A percentile compares a stretch with the other conserved stretches of the same genome.
Evolutionary conservation across 2,888 invertebrate genomes (phyloP).

Genomic region (Perdita meconis): DNA sequence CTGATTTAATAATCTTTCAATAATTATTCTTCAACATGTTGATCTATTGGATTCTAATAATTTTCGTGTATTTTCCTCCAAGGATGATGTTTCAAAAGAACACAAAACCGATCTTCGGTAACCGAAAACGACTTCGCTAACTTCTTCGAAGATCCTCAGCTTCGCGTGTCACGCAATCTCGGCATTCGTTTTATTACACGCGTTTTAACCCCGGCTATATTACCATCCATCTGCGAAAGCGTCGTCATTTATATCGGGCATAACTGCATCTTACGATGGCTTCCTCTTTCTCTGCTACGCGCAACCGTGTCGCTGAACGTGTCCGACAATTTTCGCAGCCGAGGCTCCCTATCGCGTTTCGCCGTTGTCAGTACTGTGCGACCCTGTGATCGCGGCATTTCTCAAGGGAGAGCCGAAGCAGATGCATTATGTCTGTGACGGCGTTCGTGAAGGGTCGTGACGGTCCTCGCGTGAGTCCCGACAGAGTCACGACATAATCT

Average conservation of each 20-base stretch:
- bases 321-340: constrained; percentile 32
- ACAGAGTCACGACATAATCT: constrained; percentile 69
- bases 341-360: constrained; percentile 31
- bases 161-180: constrained; percentile 28
- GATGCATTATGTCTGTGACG: constrained; percentile 58
- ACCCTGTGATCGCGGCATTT: constrained; percentile 59
- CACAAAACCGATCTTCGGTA: constrained; percentile 8
- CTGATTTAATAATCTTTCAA: no score
- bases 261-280: constrained; percentile 40
- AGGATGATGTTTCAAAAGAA: neutral
- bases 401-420: constrained; percentile 43
- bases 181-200: constrained; percentile 26
- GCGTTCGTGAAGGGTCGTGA: constrained; percentile 68
- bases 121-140: neutral
- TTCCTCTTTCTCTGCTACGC: neutral
- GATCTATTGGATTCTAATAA: no score
- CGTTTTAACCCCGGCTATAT: constrained; percentile 15
- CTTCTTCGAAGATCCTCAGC: constrained; percentile 5
- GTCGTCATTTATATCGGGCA: constrained; percentile 43
- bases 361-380: constrained; percentile 28
- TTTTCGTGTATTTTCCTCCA: neutral
- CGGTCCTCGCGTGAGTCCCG: constrained; percentile 65
- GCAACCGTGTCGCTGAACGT: constrained; percentile 20
- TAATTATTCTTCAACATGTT: no score
- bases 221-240: constrained; percentile 37